Percentiles rank a stretch among this genome's conserved stretches.
phyloP scores from a whole-genome alignment of 2,888 invertebrate species.

The Lithophane leautieri region DNA sequence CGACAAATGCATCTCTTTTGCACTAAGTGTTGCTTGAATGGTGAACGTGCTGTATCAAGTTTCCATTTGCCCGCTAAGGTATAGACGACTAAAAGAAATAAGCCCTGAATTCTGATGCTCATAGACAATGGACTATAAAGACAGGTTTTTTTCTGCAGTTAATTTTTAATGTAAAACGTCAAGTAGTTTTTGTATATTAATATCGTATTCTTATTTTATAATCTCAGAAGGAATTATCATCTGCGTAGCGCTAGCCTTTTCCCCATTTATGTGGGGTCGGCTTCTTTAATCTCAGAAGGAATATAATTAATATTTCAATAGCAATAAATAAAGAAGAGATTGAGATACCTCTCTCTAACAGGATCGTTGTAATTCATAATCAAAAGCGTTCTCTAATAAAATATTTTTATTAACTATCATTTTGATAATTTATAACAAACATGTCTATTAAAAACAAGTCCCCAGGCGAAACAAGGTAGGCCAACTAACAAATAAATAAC shows the following conservation, averaged over 20 bases:
- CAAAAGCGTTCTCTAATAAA: constrained; percentile 21
- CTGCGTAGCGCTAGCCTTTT: no score
- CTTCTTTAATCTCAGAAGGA: not conserved
- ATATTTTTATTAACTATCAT: constrained; percentile 7
- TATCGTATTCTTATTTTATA: not conserved
- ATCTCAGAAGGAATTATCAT: not conserved
- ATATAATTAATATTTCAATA: constrained; percentile 4
- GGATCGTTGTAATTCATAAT: constrained; percentile 24
- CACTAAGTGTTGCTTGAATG: constrained; percentile 14
- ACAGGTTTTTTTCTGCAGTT: not conserved
- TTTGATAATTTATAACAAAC: constrained; percentile 24
- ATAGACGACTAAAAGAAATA: constrained; percentile 19
- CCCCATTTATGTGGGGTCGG: no score
- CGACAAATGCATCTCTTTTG: constrained; percentile 27
- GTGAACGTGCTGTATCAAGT: constrained; percentile 52
- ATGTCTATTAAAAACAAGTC: constrained; percentile 45
- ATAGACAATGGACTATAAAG: constrained; percentile 14
- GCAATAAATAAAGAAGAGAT: not conserved
- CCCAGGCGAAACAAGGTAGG: constrained; percentile 41
- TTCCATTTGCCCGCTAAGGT: constrained; percentile 10
- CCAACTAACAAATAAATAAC: constrained; percentile 52
- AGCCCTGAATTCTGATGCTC: constrained; percentile 2
- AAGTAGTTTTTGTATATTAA: not conserved
- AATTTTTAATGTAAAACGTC: not conserved
- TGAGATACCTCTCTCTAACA: constrained; percentile 1